These are phyloP conservation scores for Trachurus trachurus DNA, from an alignment of 2,797 vertebrate species.

Conservation along the genomic window DNA sequence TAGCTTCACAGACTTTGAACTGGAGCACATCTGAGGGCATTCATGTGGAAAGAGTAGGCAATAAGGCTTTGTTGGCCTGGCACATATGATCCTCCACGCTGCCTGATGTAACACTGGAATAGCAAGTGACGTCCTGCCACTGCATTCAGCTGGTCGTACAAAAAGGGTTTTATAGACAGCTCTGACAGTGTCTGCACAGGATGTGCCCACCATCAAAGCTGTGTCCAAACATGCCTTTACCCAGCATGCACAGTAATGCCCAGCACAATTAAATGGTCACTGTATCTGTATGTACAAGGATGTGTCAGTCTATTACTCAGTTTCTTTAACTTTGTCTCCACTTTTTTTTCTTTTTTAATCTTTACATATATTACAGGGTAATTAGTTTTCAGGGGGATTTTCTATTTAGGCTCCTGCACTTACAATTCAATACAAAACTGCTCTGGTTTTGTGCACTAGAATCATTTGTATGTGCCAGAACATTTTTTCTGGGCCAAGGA, in stretches of 20 bases:
- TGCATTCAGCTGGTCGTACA: slow-evolving; percentile 55
- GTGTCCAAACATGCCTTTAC: background rate
- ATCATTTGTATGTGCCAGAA: background rate
- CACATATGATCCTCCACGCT: slow-evolving; percentile 68
- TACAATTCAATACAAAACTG: too few relatives aligned
- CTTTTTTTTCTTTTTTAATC: background rate
- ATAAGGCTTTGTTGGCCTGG: slow-evolving; percentile 69
- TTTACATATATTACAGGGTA: background rate
- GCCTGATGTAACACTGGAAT: slow-evolving; percentile 62
- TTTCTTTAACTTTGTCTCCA: background rate
- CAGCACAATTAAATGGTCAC: background rate
- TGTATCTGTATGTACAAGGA: background rate
- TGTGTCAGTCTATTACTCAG: background rate
- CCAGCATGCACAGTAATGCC: slow-evolving; percentile 8
- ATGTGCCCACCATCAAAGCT: slow-evolving; percentile 33
- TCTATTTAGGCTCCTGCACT: too few relatives aligned
- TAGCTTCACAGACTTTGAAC: slow-evolving; percentile 68
- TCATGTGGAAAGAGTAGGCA: slow-evolving; percentile 69
- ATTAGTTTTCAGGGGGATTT: too few relatives aligned
- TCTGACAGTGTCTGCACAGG: background rate
- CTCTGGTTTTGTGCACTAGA: background rate
- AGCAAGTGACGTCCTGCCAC: slow-evolving; percentile 57
- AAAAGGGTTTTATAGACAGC: slow-evolving; percentile 48
- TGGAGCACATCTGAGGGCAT: slow-evolving; percentile 64
- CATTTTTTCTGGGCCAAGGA: background rate